Evolutionary conservation across 1,140 invertebrate species (phyloP).

Genomic region (Neoseiulus cucumeris): DNA sequence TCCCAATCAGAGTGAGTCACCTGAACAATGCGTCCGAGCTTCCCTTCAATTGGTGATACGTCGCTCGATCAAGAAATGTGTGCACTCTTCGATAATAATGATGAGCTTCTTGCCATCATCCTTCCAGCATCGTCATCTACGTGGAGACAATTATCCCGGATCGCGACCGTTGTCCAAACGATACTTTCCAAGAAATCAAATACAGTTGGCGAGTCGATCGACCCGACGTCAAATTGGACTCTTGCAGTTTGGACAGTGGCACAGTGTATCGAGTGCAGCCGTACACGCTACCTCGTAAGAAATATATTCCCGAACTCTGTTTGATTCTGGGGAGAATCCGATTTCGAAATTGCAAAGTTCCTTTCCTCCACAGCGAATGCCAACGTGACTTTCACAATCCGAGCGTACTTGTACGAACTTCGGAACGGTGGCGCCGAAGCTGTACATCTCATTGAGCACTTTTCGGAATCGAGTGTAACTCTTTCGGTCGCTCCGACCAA

Average conservation of each 20-base stretch:
- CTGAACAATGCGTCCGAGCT: background rate
- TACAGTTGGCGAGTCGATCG: background rate
- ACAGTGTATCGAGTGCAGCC: background rate
- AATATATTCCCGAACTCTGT: too few relatives aligned
- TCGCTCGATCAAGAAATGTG: background rate
- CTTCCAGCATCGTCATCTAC: background rate
- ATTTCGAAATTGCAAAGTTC: background rate
- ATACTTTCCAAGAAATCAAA: conserved; percentile 6
- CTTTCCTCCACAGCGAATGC: background rate
- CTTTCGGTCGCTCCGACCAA: background rate
- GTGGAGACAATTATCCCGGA: conserved; percentile 4
- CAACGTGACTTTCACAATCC: background rate
- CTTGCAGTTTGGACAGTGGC: background rate
- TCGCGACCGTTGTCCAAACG: background rate
- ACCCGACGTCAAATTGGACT: background rate
- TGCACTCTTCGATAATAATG: background rate
- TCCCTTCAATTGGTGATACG: background rate
- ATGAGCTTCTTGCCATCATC: background rate
- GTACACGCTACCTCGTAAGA: background rate
- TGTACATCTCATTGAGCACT: background rate
- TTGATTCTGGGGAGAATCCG: background rate
- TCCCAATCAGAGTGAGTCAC: background rate
- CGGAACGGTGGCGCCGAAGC: background rate
- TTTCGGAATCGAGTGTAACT: background rate
- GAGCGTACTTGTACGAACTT: conserved; percentile 6